These are phyloP conservation scores for Dromiciops gliroides DNA, from an alignment of 2,113 vertebrate genomes.

Conservation along the genomic window DNA sequence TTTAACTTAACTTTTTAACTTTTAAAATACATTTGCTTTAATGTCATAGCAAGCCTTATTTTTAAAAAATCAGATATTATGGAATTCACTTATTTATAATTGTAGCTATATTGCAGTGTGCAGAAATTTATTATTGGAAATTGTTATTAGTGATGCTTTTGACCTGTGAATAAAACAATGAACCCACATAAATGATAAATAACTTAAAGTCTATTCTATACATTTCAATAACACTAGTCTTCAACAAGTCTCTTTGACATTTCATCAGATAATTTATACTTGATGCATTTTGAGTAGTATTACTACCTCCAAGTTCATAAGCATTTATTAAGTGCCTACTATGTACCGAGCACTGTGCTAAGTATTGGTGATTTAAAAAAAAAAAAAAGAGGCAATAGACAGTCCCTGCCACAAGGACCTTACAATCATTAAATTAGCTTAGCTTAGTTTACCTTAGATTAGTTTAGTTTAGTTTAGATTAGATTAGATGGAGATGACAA, in stretches of 20 bases:
- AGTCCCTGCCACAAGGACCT: no score
- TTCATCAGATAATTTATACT: background rate
- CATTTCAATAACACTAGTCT: no score
- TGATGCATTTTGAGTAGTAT: background rate
- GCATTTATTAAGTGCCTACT: no score
- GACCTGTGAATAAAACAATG: background rate
- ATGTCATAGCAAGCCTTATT: background rate
- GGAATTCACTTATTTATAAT: conserved; percentile 7
- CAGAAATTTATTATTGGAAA: conserved; percentile 4
- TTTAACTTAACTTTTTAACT: no score
- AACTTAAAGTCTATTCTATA: background rate
- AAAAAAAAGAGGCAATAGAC: no score
- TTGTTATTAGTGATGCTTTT: conserved; percentile 15
- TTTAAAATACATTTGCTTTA: background rate
- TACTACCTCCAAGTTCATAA: background rate
- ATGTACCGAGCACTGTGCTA: no score
- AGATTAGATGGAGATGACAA: no score
- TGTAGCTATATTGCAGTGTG: background rate
- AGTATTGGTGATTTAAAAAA: no score
- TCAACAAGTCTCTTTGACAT: background rate
- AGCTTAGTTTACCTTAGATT: no score
- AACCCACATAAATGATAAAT: conserved; percentile 11
- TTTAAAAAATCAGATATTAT: background rate
- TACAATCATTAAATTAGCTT: no score
- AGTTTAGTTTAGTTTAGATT: no score